These are phyloP conservation scores for Acipenser oxyrinchus DNA, from an alignment of 2,797 vertebrate genomes.

Conservation along the genomic window DNA sequence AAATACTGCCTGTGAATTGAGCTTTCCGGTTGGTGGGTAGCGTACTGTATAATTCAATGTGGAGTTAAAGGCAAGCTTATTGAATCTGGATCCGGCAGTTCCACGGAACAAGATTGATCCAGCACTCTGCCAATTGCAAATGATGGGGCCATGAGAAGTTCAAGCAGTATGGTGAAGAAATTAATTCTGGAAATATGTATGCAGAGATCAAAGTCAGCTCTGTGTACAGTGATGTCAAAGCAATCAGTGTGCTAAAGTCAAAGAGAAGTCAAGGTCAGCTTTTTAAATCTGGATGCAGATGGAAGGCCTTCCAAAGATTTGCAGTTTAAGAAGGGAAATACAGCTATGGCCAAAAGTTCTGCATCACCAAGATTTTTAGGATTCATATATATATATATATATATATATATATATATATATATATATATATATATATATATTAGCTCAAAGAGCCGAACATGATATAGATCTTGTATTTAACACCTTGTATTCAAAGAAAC, in stretches of 20 bases:
- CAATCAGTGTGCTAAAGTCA: constrained; percentile 27
- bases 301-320: constrained; percentile 21
- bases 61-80: neutral
- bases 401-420: neutral
- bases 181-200: constrained; percentile 16
- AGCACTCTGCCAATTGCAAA: neutral
- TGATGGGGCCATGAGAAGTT: neutral
- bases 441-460: too few species aligned
- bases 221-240: neutral
- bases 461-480: too few species aligned
- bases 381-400: neutral
- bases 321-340: constrained; percentile 5
- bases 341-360: neutral
- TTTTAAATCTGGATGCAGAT: constrained; percentile 19
- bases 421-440: too few species aligned
- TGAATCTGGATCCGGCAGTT: constrained; percentile 7
- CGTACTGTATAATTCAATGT: too few species aligned
- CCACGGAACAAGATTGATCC: neutral
- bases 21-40: too few species aligned
- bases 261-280: constrained; percentile 27
- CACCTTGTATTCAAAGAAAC: too few species aligned
- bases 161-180: constrained; percentile 1
- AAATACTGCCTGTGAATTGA: too few species aligned
- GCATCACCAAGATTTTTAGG: neutral
- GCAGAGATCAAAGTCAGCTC: constrained; percentile 34